These are phyloP conservation scores for Prenolepis imparis DNA, from an alignment of 2,888 invertebrate species.

Conservation along the genomic window DNA sequence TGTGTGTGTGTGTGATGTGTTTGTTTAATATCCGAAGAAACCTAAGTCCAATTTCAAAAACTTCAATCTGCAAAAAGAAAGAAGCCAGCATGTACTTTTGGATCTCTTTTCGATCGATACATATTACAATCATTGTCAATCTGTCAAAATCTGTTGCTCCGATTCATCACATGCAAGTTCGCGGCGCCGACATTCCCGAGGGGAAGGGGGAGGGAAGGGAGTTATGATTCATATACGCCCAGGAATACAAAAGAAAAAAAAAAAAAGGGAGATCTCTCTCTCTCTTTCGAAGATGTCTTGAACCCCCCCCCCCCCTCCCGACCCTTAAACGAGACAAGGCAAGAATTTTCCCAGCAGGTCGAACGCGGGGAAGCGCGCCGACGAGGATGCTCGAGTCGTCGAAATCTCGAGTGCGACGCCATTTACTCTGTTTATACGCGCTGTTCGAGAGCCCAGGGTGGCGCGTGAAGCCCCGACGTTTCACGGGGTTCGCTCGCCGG, in stretches of 20 bases:
- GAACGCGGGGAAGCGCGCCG: slow-evolving; percentile 7
- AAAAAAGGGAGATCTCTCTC: too few species aligned
- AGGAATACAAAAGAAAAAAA: not conserved
- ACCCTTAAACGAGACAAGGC: not conserved
- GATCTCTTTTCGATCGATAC: not conserved
- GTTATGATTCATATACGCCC: not conserved
- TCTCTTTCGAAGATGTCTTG: too few species aligned
- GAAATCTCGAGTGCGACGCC: slow-evolving; percentile 69
- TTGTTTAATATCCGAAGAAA: slow-evolving; percentile 77
- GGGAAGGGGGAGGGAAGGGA: too few species aligned
- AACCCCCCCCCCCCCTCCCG: not conserved
- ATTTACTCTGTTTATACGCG: slow-evolving; percentile 78
- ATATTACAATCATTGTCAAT: not conserved
- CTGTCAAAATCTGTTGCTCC: not conserved
- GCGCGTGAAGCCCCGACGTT: not conserved
- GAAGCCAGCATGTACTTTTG: not conserved
- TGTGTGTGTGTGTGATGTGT: not conserved
- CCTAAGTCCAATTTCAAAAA: slow-evolving; percentile 81
- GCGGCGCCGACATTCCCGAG: too few species aligned
- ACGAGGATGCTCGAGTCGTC: not conserved
- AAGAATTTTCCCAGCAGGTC: not conserved
- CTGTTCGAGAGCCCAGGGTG: not conserved
- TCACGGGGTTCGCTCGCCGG: too few species aligned
- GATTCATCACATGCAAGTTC: not conserved
- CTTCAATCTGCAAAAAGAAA: slow-evolving; percentile 79